Evolutionary conservation across 2,797 vertebrate species (phyloP).

Genomic region (Erithacus rubecula): DNA sequence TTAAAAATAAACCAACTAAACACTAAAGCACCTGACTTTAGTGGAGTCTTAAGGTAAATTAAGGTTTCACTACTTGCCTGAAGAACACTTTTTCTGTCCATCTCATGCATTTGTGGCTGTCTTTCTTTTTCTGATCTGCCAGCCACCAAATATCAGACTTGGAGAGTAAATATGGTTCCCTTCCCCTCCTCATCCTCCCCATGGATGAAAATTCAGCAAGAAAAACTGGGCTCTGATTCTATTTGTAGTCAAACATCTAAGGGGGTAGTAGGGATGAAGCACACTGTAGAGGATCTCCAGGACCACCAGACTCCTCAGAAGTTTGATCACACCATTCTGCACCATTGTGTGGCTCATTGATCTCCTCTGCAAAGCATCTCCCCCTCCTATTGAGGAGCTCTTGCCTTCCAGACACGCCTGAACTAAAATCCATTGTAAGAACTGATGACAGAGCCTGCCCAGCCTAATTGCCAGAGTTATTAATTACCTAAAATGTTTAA

Average conservation of each 20-base stretch:
- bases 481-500: constrained; percentile 53
- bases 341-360: not conserved
- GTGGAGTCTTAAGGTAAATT: not conserved
- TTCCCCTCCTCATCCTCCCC: not conserved
- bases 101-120: not conserved
- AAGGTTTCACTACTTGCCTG: not conserved
- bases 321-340: not conserved
- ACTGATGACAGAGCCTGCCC: not conserved
- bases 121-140: not conserved
- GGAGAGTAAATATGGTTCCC: not conserved
- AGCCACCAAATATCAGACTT: not conserved
- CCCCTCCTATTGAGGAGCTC: not conserved
- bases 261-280: not conserved
- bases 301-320: not conserved
- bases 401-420: not conserved
- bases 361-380: not conserved
- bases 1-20: not conserved
- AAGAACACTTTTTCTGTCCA: not conserved
- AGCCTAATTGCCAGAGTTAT: constrained; percentile 26
- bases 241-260: not conserved
- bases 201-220: not conserved
- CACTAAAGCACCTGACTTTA: not conserved
- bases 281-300: not conserved
- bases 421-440: not conserved
- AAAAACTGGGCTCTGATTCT: not conserved